Evolutionary conservation across 2,797 vertebrate genomes (phyloP).

Genomic region (Poeciliopsis turneri): DNA sequence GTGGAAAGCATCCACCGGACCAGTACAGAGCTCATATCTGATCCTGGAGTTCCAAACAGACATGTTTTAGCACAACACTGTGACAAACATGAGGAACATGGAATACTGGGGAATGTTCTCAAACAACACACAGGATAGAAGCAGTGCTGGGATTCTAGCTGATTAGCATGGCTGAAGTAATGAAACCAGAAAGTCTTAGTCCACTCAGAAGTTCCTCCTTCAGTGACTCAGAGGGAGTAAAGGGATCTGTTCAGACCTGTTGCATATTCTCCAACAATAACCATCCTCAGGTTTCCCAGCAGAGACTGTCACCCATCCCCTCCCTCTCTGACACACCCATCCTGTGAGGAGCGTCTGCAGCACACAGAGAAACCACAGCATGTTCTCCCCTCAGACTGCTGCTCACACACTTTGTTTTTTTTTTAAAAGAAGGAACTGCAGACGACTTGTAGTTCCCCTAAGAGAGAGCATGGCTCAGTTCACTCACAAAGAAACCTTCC

Average conservation of each 20-base stretch:
- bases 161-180: neutral
- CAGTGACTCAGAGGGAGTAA: conserved; percentile 3
- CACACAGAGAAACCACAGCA: neutral
- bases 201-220: neutral
- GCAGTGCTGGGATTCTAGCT: neutral
- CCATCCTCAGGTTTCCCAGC: neutral
- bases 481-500: neutral
- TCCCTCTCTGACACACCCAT: neutral
- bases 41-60: neutral
- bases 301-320: neutral
- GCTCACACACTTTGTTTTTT: neutral
- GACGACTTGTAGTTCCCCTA: neutral
- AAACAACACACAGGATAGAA: neutral
- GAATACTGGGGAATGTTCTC: neutral
- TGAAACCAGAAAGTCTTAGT: neutral
- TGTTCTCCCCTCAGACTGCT: neutral
- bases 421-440: neutral
- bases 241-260: conserved; percentile 8
- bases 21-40: conserved; percentile 1
- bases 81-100: neutral
- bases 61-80: conserved; percentile 1
- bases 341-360: neutral
- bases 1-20: neutral
- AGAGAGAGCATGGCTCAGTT: neutral
- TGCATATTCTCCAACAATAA: neutral